These are phyloP conservation scores for Galleria mellonella DNA, from an alignment of 1,140 invertebrate species.

Conservation along the genomic window DNA sequence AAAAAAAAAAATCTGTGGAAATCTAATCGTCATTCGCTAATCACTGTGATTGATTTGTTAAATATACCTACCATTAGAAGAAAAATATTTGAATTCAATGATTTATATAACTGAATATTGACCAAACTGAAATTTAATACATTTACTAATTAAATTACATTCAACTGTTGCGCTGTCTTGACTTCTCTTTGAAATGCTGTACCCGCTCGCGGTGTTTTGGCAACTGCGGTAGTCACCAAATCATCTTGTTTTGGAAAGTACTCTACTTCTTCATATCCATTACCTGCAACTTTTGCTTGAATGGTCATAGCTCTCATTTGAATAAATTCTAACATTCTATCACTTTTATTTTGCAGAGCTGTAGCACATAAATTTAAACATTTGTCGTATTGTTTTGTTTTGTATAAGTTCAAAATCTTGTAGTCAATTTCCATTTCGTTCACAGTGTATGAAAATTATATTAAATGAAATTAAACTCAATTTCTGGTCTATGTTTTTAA, in stretches of 20 bases:
- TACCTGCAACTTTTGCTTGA: slow-evolving; percentile 54
- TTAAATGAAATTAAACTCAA: too few relatives aligned
- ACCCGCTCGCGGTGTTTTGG: slow-evolving; percentile 57
- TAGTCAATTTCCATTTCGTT: slow-evolving; percentile 43
- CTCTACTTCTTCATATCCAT: slow-evolving; percentile 62
- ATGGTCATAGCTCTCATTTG: slow-evolving; percentile 58
- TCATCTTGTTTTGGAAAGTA: slow-evolving; percentile 48
- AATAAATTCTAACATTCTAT: slow-evolving; percentile 54
- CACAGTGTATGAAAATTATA: too few relatives aligned
- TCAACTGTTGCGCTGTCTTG: slow-evolving; percentile 28
- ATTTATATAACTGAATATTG: too few relatives aligned
- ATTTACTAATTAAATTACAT: slow-evolving; percentile 2
- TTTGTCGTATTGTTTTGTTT: slow-evolving; percentile 52
- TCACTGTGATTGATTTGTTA: too few relatives aligned
- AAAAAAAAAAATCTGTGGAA: too few relatives aligned
- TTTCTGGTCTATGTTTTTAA: too few relatives aligned
- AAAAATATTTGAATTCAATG: too few relatives aligned
- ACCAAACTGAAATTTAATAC: too few relatives aligned
- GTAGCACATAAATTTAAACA: slow-evolving; percentile 47
- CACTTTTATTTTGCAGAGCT: slow-evolving; percentile 24
- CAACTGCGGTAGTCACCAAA: slow-evolving; percentile 37
- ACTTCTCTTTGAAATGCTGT: slow-evolving; percentile 44
- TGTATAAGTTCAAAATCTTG: slow-evolving; percentile 56
- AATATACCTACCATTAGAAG: not conserved
- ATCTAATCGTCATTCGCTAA: too few relatives aligned